Evolutionary conservation across 1,140 invertebrate genomes (phyloP), one percentile per base, ranked within the genome.

Genomic region (Aphaenogaster ashmeadi): DNA sequence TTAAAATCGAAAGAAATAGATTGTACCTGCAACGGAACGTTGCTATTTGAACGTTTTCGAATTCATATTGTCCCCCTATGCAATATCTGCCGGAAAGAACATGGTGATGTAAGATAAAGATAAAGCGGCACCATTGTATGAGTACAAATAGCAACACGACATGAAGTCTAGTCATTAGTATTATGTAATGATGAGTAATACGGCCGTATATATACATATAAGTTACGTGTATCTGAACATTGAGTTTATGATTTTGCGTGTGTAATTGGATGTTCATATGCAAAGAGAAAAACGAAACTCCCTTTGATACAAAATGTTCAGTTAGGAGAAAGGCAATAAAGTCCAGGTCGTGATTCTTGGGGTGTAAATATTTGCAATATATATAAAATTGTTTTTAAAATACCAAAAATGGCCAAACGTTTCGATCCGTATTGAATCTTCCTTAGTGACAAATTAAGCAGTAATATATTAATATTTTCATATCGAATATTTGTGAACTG

Each of bases 111-210:
- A 9, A 50, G 69, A 38, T 60, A 36, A 52, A 81, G 33, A n/a
- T 15, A 56, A 41, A 83, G 13, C 1, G 62, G 33, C 54, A 71
- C 71, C 52, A 41, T 72, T 72, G 7, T n/a, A 54, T 13, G 4
- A 78, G 84, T 87, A 90, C 90, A 91, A 89, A 91, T 92, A 91
- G 90, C 92, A 91, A 92, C 91, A 88, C 44, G 66, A 69, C 90
- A 91, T 91, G 88, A 88, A 88, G 92, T 93, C 92, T 93, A 93
- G 92, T 93, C 91, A 92, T 92, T 85, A 87, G 27, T 27, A 27
- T 27, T 27, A 27, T 27, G 27, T 27, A 27, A 27, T 27, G 27
- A 27, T 27, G 27, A 27, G 27, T 27, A 27, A 27, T 27, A 27
- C 27, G 0, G 27, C 27, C 47, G 9, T 47, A 47, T 47, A 47